These are phyloP conservation scores for Formicarius rufipectus DNA, from an alignment of 2,113 vertebrate species.

Conservation along the genomic window DNA sequence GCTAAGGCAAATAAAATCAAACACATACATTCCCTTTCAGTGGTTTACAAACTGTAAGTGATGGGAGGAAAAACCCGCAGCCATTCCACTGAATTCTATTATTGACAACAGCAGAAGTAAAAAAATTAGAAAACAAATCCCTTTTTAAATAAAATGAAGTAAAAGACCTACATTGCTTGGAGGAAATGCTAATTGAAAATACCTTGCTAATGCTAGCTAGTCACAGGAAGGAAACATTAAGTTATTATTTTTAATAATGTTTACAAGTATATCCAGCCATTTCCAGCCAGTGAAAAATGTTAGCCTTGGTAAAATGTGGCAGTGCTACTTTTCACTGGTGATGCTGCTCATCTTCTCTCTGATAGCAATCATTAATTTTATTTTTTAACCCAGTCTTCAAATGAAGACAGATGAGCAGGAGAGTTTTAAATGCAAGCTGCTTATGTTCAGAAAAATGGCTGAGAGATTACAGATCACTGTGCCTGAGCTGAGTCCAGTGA, in stretches of 20 bases:
- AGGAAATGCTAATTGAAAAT: conserved; percentile 88
- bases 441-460: conserved; percentile 82
- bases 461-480: conserved; percentile 69
- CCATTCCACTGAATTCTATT: conserved; percentile 66
- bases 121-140: conserved; percentile 81
- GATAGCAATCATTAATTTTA: conserved; percentile 94
- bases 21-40: conserved; percentile 57
- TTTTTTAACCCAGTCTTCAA: conserved; percentile 90
- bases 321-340: conserved; percentile 89
- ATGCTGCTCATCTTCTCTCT: conserved; percentile 85
- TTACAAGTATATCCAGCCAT: conserved; percentile 92
- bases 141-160: conserved; percentile 80
- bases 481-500: conserved; percentile 55
- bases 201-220: conserved; percentile 86
- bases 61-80: conserved; percentile 64
- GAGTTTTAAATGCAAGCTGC: conserved; percentile 85
- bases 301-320: conserved; percentile 87
- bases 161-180: conserved; percentile 76
- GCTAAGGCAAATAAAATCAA: conserved; percentile 77
- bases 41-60: conserved; percentile 67
- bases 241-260: conserved; percentile 98
- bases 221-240: conserved; percentile 91
- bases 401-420: conserved; percentile 87
- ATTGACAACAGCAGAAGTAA: conserved; percentile 77
- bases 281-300: conserved; percentile 90